Evolutionary conservation across 2,797 vertebrate species (phyloP).

Genomic region (Brachymystax lenok): DNA sequence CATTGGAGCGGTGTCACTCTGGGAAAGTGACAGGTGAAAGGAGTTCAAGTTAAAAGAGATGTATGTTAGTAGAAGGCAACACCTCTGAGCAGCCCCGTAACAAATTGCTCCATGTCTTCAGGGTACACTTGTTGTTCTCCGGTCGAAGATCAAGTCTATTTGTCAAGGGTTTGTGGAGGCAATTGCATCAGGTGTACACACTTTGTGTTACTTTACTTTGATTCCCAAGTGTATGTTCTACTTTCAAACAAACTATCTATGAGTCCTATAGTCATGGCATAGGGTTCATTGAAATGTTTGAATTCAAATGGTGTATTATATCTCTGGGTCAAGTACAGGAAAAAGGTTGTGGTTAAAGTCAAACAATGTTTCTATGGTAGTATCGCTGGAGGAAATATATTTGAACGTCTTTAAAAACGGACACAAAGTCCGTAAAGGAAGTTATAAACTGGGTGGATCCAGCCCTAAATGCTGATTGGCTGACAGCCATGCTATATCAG

Average conservation of each 20-base stretch:
- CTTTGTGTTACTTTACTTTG: not conserved
- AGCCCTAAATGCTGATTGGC: not conserved
- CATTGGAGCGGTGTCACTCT: constrained; percentile 55
- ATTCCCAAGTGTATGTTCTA: not conserved
- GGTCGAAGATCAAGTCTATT: constrained; percentile 61
- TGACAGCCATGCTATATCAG: not conserved
- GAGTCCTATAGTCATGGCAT: not conserved
- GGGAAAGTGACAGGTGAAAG: constrained; percentile 62
- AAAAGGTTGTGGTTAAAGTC: not conserved
- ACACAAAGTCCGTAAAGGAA: constrained; percentile 4
- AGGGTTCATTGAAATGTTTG: not conserved
- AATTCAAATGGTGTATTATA: not conserved
- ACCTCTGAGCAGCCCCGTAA: no score
- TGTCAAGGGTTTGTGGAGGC: constrained; percentile 54
- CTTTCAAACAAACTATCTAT: not conserved
- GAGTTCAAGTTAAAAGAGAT: constrained; percentile 51
- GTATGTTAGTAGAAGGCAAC: constrained; percentile 37
- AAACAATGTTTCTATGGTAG: not conserved
- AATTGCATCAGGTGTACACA: constrained; percentile 13
- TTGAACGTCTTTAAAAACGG: constrained; percentile 8
- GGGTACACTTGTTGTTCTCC: not conserved
- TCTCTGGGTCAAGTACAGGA: not conserved
- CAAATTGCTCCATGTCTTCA: no score
- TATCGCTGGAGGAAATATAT: constrained; percentile 3
- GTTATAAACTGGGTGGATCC: not conserved